These are phyloP conservation scores for Parnassius apollo DNA, from an alignment of 2,888 invertebrate genomes.

Conservation along the genomic window DNA sequence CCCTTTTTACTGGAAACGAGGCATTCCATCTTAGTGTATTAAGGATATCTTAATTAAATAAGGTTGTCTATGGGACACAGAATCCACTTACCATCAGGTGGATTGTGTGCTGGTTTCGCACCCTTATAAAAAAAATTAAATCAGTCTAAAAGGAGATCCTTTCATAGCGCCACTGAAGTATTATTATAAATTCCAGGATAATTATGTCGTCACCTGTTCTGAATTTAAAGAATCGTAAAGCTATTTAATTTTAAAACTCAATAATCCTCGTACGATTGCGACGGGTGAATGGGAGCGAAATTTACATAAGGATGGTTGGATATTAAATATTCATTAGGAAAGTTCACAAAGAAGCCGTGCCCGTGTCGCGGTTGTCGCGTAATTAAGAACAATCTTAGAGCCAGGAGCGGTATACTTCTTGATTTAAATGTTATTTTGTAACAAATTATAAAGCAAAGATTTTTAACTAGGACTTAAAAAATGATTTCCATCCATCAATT, in stretches of 20 bases:
- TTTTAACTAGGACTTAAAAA: too few relatives aligned
- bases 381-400: slow-evolving; percentile 23
- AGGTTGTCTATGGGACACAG: too few relatives aligned
- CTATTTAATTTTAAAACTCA: slow-evolving; percentile 31
- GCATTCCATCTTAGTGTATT: too few relatives aligned
- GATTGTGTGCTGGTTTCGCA: too few relatives aligned
- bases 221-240: slow-evolving; percentile 5
- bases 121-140: too few relatives aligned
- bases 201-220: slow-evolving; percentile 1
- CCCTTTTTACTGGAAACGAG: too few relatives aligned
- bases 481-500: too few relatives aligned
- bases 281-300: slow-evolving; percentile 44
- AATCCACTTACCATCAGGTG: too few relatives aligned
- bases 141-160: too few relatives aligned
- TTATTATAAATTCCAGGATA: neutral
- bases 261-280: slow-evolving; percentile 38
- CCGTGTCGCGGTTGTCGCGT: slow-evolving; percentile 30
- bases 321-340: slow-evolving; percentile 62
- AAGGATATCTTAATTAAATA: too few relatives aligned
- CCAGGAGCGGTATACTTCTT: slow-evolving; percentile 30
- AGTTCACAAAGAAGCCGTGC: slow-evolving; percentile 46
- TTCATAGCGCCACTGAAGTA: too few relatives aligned
- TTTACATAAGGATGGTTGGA: slow-evolving; percentile 57
- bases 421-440: slow-evolving; percentile 34
- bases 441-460: neutral